Conservation (phyloP, 2,797 vertebrate genomes). For the Gymnothorax reevesii region DNA sequence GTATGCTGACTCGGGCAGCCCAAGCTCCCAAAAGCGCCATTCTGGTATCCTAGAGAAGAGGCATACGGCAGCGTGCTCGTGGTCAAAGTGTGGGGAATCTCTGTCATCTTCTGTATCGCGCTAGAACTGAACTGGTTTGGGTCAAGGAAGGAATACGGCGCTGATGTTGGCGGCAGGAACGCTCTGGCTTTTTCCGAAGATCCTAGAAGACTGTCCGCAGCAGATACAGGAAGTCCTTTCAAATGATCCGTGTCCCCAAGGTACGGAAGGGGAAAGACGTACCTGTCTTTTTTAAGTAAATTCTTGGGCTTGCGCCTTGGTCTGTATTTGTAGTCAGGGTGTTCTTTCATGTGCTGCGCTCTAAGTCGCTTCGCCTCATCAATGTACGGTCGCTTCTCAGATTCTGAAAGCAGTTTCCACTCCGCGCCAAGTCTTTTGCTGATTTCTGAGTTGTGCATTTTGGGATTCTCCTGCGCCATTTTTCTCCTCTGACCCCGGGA, state of each 20-base stretch:
- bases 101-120: conserved; percentile 97
- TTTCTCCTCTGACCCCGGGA: conserved; percentile 86
- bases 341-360: conserved; percentile 91
- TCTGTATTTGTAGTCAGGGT: conserved; percentile 90
- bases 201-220: conserved; percentile 88
- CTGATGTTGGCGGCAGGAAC: conserved; percentile 89
- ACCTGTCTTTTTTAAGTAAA: conserved; percentile 93
- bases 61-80: conserved; percentile 92
- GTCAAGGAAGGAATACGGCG: conserved; percentile 96
- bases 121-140: conserved; percentile 95
- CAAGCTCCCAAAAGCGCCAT: conserved; percentile 93
- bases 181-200: conserved; percentile 91
- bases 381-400: conserved; percentile 86
- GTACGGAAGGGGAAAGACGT: conserved; percentile 98
- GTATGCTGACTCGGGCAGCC: conserved; percentile 96
- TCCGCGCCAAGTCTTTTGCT: conserved; percentile 87
- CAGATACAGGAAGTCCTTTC: conserved; percentile 90
- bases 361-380: conserved; percentile 86
- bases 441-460: conserved; percentile 93
- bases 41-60: conserved; percentile 97
- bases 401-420: conserved; percentile 87
- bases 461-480: conserved; percentile 92
- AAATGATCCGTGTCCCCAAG: conserved; percentile 94
- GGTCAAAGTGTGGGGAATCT: conserved; percentile 95
- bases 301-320: conserved; percentile 90